phyloP scores from a whole-genome alignment of 2,888 invertebrate species.

The Sphaerophoria taeniata region DNA sequence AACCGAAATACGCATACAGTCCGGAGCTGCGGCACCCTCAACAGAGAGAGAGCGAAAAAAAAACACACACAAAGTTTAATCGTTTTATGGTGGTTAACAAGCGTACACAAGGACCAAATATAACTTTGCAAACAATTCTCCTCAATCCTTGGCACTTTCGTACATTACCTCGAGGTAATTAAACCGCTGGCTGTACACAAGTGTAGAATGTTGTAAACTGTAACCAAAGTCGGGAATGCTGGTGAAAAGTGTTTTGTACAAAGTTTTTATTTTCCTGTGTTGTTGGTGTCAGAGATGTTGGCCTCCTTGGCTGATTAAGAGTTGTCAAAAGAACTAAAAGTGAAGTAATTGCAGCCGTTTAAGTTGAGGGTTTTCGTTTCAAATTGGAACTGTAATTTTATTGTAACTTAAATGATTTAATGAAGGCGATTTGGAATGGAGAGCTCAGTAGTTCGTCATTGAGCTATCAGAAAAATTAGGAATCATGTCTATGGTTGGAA shows the following conservation, averaged over 20 bases:
- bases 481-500: constrained; percentile 7
- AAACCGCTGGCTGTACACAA: constrained; percentile 47
- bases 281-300: not conserved
- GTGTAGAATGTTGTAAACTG: constrained; percentile 23
- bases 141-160: constrained; percentile 67
- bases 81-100: constrained; percentile 56
- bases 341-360: constrained; percentile 38
- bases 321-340: constrained; percentile 41
- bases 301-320: not conserved
- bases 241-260: constrained; percentile 22
- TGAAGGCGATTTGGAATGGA: constrained; percentile 28
- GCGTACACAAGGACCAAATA: constrained; percentile 48
- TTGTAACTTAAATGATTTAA: constrained; percentile 48
- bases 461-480: not conserved
- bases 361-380: constrained; percentile 54
- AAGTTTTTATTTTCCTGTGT: not conserved
- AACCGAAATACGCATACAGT: too few relatives aligned
- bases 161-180: constrained; percentile 68
- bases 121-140: constrained; percentile 65
- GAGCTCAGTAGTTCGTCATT: not conserved
- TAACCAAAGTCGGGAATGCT: constrained; percentile 19
- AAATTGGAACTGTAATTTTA: constrained; percentile 45
- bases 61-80: constrained; percentile 47
- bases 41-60: too few relatives aligned
- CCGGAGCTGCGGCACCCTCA: too few relatives aligned